A percentile compares a stretch with the other conserved stretches of the same genome.
Conservation (phyloP, 2,797 vertebrate genomes). For the Graptemys geographica region DNA sequence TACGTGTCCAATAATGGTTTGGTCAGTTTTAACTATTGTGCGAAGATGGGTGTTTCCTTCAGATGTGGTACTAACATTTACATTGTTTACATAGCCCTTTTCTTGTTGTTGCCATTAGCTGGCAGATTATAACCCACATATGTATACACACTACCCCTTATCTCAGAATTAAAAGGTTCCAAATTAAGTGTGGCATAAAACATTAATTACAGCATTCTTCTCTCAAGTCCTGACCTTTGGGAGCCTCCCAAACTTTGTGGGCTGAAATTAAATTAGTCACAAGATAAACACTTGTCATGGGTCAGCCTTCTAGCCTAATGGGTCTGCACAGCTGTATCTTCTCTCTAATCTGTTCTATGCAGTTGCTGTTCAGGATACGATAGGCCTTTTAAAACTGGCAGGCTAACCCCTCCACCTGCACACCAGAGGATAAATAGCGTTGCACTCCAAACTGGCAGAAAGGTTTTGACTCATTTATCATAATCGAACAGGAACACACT, state of each 20-base stretch:
- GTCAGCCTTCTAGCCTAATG: not conserved
- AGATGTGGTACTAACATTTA: not conserved
- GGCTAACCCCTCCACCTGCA: not conserved
- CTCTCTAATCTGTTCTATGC: not conserved
- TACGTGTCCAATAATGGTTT: not conserved
- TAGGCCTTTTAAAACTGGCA: not conserved
- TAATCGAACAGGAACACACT: not conserved
- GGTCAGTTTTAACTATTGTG: constrained; percentile 11
- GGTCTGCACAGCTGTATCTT: not conserved
- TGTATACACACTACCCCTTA: constrained; percentile 49
- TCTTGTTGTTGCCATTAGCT: constrained; percentile 41
- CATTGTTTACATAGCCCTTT: constrained; percentile 45
- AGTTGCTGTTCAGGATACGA: not conserved
- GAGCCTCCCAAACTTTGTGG: constrained; percentile 42
- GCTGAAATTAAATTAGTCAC: constrained; percentile 47
- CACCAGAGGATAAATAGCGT: not conserved
- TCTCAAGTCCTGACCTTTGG: constrained; percentile 57
- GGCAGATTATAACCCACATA: not conserved
- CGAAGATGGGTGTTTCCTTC: not conserved
- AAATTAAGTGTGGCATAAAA: constrained; percentile 41
- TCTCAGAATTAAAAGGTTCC: constrained; percentile 43
- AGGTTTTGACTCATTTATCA: not conserved
- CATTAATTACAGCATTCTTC: constrained; percentile 57
- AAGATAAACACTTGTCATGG: not conserved
- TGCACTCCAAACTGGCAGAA: not conserved